These are phyloP conservation scores for Campopleginae sp. DNA, from an alignment of 2,888 invertebrate species.

Conservation along the genomic window DNA sequence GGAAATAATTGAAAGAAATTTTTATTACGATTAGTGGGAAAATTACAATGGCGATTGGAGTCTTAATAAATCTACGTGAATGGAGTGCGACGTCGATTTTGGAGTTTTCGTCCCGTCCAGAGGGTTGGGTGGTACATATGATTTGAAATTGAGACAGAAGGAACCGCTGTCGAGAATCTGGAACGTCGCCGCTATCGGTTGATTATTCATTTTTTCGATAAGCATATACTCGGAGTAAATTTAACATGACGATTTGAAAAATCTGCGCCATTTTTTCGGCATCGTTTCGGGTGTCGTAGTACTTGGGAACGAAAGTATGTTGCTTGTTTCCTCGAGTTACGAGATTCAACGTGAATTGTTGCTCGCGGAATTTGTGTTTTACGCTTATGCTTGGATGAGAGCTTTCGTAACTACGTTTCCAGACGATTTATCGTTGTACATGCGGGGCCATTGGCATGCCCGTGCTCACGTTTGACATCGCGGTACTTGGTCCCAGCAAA, in stretches of 20 bases:
- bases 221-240: neutral
- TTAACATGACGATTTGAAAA: conserved; percentile 1
- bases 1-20: neutral
- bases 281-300: conserved; percentile 17
- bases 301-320: conserved; percentile 2
- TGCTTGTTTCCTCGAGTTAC: conserved; percentile 16
- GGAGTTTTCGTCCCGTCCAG: neutral
- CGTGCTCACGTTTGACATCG: conserved; percentile 87
- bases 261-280: conserved; percentile 29
- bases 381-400: neutral
- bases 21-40: neutral
- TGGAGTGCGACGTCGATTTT: neutral
- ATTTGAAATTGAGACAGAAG: conserved; percentile 6
- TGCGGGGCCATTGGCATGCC: conserved; percentile 86
- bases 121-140: conserved; percentile 1
- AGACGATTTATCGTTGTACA: conserved; percentile 79
- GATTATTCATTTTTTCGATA: conserved; percentile 26
- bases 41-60: neutral
- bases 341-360: conserved; percentile 10
- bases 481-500: conserved; percentile 94
- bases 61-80: neutral
- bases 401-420: conserved; percentile 2
- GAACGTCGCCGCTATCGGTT: conserved; percentile 21
- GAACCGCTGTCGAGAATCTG: conserved; percentile 23
- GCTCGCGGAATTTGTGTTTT: conserved; percentile 7